Evolutionary conservation across 1,140 invertebrate species (phyloP).

Genomic region (Drosophila santomea): DNA sequence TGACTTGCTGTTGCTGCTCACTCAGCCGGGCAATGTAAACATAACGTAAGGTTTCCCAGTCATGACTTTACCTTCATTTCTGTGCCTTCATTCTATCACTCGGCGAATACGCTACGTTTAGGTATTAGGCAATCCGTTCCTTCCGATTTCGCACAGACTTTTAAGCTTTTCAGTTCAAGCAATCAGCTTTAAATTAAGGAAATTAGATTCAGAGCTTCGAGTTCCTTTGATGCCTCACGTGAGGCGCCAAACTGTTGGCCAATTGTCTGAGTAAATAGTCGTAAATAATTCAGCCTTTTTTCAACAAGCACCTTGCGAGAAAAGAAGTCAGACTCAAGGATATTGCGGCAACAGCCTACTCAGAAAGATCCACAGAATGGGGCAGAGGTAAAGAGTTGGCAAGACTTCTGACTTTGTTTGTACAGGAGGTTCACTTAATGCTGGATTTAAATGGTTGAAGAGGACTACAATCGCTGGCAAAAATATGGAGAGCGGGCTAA

Average conservation of each 20-base stretch:
- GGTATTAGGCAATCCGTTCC: background rate
- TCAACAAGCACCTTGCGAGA: constrained; percentile 32
- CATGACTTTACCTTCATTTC: constrained; percentile 22
- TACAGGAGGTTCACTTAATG: constrained; percentile 27
- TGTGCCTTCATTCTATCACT: background rate
- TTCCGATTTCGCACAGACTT: constrained; percentile 6
- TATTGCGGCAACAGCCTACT: constrained; percentile 55
- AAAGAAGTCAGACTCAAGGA: constrained; percentile 43
- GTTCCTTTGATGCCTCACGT: constrained; percentile 45
- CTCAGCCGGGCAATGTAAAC: constrained; percentile 43
- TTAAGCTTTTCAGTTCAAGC: constrained; percentile 9
- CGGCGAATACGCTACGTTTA: constrained; percentile 8
- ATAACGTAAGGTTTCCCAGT: constrained; percentile 33
- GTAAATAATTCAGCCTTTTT: constrained; percentile 65
- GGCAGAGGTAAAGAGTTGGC: constrained; percentile 33
- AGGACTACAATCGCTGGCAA: constrained; percentile 11
- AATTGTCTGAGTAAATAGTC: constrained; percentile 73
- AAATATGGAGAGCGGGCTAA: background rate
- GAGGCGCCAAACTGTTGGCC: constrained; percentile 43
- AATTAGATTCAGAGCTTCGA: constrained; percentile 12
- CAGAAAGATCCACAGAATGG: constrained; percentile 18
- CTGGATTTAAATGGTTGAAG: constrained; percentile 32
- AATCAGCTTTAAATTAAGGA: constrained; percentile 31
- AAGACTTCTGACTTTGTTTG: constrained; percentile 41
- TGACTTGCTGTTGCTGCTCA: constrained; percentile 31